Evolutionary conservation across 2,888 invertebrate species (phyloP).

Genomic region (Conomelus anceps): DNA sequence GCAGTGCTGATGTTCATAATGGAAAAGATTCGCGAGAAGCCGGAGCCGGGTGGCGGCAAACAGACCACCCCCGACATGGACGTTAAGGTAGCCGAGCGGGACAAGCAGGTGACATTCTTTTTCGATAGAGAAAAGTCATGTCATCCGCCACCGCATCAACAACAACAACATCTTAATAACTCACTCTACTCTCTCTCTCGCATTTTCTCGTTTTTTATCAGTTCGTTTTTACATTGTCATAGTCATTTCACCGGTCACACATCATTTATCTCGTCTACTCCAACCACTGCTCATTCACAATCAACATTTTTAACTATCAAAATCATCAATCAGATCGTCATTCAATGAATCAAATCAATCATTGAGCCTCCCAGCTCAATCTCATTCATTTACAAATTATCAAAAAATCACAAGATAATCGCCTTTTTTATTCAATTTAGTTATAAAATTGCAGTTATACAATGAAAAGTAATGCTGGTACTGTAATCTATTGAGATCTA

Average conservation of each 20-base stretch:
- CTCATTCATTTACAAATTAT: neutral
- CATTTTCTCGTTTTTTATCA: neutral
- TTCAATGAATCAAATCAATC: neutral
- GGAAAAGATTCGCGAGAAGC: constrained; percentile 93
- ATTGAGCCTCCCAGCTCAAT: neutral
- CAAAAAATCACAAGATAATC: neutral
- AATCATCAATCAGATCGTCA: neutral
- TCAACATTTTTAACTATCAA: neutral
- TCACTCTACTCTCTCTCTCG: neutral
- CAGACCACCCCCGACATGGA: constrained; percentile 27
- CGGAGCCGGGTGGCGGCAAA: constrained; percentile 49
- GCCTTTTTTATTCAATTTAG: neutral
- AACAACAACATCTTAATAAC: neutral
- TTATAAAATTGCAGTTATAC: neutral
- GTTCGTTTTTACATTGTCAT: neutral
- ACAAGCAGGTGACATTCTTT: constrained; percentile 60
- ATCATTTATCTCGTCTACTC: too few relatives aligned
- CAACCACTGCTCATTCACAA: neutral
- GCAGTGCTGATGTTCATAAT: constrained; percentile 87
- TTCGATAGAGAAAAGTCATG: neutral
- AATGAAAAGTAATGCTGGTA: neutral
- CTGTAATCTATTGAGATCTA: neutral
- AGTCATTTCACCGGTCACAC: neutral
- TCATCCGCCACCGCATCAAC: neutral
- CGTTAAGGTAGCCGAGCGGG: constrained; percentile 50